Percentiles rank a stretch among this genome's conserved stretches.
phyloP scores from a whole-genome alignment of 37 sponge, comb jelly and placozoan species.

The Cliona cf. orientalis region DNA sequence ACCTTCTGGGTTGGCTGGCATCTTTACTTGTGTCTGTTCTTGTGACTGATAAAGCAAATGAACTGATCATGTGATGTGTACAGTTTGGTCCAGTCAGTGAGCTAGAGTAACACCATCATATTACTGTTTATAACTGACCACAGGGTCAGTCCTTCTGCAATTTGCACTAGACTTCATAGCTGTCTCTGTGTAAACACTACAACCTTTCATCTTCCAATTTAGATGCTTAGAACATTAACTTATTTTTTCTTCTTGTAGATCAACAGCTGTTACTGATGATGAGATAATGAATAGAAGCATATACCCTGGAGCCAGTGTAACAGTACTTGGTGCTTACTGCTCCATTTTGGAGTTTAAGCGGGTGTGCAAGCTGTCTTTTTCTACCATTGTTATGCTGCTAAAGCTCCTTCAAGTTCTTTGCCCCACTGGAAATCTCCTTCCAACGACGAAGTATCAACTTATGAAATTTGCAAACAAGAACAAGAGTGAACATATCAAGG shows the following conservation, averaged over 20 bases:
- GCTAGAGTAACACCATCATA: not conserved
- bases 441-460: constrained; percentile 5
- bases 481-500: not conserved
- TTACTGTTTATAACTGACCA: not conserved
- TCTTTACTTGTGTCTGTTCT: too few relatives aligned
- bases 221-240: not conserved
- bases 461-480: not conserved
- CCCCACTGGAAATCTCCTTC: not conserved
- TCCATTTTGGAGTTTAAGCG: not conserved
- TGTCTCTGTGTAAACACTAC: too few relatives aligned
- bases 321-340: not conserved
- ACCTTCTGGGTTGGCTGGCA: not conserved
- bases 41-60: not conserved
- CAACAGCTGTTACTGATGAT: too few relatives aligned
- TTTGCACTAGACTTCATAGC: not conserved
- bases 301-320: not conserved
- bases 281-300: not conserved
- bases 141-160: not conserved
- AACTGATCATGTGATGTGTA: not conserved
- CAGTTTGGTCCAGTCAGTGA: not conserved
- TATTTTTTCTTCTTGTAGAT: not conserved
- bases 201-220: not conserved
- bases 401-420: not conserved
- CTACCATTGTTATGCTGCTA: not conserved
- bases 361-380: not conserved